phyloP scores from a whole-genome alignment of 2,797 vertebrate genomes.

The Sebastes diploproa region DNA sequence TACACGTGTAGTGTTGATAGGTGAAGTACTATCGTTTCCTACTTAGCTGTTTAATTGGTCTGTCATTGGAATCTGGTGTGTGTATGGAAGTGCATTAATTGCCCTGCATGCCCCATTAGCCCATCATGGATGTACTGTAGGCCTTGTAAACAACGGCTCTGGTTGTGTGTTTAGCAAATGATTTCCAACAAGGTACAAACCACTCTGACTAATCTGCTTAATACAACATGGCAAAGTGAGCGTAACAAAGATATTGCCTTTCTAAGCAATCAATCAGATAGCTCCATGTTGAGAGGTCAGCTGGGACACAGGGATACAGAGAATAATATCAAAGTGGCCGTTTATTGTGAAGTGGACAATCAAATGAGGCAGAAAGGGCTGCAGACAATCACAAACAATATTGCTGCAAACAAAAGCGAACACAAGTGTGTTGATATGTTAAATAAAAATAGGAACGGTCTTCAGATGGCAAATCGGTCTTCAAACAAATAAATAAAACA shows the following conservation, averaged over 20 bases:
- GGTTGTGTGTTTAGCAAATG: background rate
- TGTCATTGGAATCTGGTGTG: background rate
- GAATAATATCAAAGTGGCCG: too few species aligned
- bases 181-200: background rate
- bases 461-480: too few species aligned
- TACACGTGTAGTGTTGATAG: background rate
- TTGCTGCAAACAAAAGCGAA: too few species aligned
- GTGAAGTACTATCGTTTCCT: background rate
- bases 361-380: too few species aligned
- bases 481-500: too few species aligned
- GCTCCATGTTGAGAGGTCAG: background rate
- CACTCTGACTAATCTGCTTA: background rate
- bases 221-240: background rate
- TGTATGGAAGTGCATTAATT: background rate
- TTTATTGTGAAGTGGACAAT: too few species aligned
- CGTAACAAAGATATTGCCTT: background rate
- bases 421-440: too few species aligned
- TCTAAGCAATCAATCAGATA: background rate
- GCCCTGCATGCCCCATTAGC: background rate
- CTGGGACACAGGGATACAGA: too few species aligned
- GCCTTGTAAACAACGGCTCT: background rate
- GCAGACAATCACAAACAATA: too few species aligned
- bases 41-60: background rate
- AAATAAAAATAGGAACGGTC: too few species aligned
- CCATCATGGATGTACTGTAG: background rate